Evolutionary conservation across 2,797 vertebrate genomes (phyloP), one percentile per base, ranked within the genome.

Genomic region (Jordanella pulchra): DNA sequence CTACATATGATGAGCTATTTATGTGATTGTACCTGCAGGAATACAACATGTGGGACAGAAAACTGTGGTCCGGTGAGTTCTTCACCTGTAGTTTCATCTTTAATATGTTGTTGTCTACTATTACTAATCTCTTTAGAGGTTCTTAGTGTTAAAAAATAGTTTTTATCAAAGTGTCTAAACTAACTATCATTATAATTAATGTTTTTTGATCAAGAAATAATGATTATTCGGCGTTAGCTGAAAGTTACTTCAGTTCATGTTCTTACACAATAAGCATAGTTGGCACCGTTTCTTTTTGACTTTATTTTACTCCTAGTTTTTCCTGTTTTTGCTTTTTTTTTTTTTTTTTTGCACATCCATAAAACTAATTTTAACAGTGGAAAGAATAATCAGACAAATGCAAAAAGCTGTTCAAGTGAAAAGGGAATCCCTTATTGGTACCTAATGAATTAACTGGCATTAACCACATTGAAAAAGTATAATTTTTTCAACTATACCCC

Each of bases 51-150:
- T 10, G 3, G 27, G 7, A 7, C 76, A 44, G 73, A 66, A 66
- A 30, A 39, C 6, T 91, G 88, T 27, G 23, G 0, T 10, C 75
- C 45, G 74, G 92, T 92, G 78, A 88, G 87, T 74, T 42, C 12
- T 58, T n/a, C 27, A 17, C 35, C n/a, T 56, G 27, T 58, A 32
- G n/a, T n/a, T n/a, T n/a, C 35, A 17, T 13, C 48, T 30, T 56
- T 32, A 4, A 32, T 14, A 18, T 6, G 15, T 25, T 66, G 27
- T 21, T 14, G 3, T 28, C 14, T 18, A 21, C 13, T 21, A 6
- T 44, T 12, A 28, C 10, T 25, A 18, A 47, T 17, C 15, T 58
- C 55, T 11, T 58, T 9, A 30, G 48, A 21, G 4, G 48, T 18
- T 18, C 14, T 18, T 15, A 17, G 15, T 17, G 15, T 47, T 17